Conservation (phyloP, 2,888 invertebrate species). For the Habrosyne pyritoides region DNA sequence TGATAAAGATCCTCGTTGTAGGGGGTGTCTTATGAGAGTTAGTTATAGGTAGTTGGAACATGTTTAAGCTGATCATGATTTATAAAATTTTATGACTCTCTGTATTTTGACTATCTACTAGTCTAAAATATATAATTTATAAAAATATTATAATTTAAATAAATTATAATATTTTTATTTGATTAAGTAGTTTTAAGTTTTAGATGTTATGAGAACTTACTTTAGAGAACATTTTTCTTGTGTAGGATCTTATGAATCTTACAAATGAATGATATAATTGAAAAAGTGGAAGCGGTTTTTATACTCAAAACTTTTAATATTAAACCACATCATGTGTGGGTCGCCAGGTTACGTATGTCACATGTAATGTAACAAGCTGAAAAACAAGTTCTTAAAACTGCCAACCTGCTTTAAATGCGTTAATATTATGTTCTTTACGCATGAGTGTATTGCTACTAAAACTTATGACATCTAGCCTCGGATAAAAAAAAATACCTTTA, state of each 20-base stretch:
- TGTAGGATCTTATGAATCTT: constrained; percentile 36
- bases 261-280: constrained; percentile 49
- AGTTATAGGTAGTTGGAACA: no score
- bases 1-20: no score
- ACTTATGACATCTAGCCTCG: background rate
- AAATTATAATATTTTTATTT: no score
- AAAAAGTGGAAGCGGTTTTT: constrained; percentile 43
- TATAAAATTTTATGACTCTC: no score
- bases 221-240: constrained; percentile 51
- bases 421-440: background rate
- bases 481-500: no score
- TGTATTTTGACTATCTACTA: no score
- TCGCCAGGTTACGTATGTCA: constrained; percentile 33
- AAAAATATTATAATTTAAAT: no score
- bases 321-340: constrained; percentile 20
- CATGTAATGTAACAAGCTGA: constrained; percentile 16
- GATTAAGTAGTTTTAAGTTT: background rate
- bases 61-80: background rate
- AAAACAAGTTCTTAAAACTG: constrained; percentile 6
- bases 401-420: background rate
- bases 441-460: background rate
- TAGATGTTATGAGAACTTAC: constrained; percentile 36
- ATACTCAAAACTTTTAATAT: constrained; percentile 41
- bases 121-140: no score
- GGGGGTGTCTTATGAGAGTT: background rate